Evolutionary conservation across 2,113 vertebrate genomes (phyloP), one percentile per base, ranked within the genome.

Genomic region (Numenius arquata): DNA sequence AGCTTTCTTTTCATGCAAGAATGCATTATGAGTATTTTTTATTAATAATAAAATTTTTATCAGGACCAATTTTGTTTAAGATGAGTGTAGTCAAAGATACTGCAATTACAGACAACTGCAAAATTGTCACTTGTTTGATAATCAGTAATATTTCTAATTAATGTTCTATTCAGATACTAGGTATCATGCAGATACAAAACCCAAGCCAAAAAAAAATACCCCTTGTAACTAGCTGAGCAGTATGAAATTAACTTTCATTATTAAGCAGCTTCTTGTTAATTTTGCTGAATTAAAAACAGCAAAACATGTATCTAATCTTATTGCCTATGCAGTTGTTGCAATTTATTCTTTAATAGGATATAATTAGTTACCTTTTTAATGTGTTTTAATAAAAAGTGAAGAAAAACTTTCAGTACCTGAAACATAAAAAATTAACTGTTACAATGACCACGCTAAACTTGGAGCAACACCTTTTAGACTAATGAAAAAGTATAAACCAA

Each of bases 21-120:
- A 88, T 50, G 16, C 9, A 12, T 95, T 66, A 94, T 58, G 43
- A 88, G 8, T 63, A 78, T 53, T 76, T 84, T 93, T 62, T 75
- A 78, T 92, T 91, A 89, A 48, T 75, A 95, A 93, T 82, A 63
- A 87, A 80, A 58, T 53, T 79, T 90, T 89, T 86, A 96, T 88
- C 83, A 61, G 45, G 70, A 85, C 21, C 50, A 74, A 59, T 56
- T 87, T 89, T 55, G 4, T 72, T 81, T 76, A 63, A 74, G 21
- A 48, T 75, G 38, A 67, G 7, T 55, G 23, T 15, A 91, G 30
- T 65, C 53, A 93, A 87, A 90, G 53, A 95, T 81, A 82, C 18
- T 87, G 53, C 75, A 95, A 74, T 89, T 89, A 92, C 85, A 90
- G 59, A 30, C 19, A 79, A 65, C 62, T 90, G 56, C 34, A 52